These are phyloP conservation scores for Gila orcuttii DNA, from an alignment of 2,113 vertebrate species.

Conservation along the genomic window DNA sequence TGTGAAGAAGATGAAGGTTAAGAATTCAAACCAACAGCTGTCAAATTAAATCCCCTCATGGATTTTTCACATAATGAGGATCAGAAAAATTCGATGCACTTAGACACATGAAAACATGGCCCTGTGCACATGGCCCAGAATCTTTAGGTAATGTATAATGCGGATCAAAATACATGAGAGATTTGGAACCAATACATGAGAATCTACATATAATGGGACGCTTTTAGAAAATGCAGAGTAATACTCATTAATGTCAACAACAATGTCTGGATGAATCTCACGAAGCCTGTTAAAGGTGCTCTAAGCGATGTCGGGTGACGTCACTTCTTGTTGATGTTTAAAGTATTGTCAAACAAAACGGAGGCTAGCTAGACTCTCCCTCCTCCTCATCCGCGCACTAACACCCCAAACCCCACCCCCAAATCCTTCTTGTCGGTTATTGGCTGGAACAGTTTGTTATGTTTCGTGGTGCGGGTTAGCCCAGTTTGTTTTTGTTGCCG, in stretches of 20 bases:
- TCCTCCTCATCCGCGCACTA: too few relatives aligned
- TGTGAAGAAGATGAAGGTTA: conserved; percentile 12
- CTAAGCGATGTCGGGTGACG: too few relatives aligned
- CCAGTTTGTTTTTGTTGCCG: too few relatives aligned
- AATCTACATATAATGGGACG: background rate
- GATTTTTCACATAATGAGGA: conserved; percentile 7
- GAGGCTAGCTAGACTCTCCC: too few relatives aligned
- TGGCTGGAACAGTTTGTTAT: too few relatives aligned
- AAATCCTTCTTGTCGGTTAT: too few relatives aligned
- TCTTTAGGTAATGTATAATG: conserved; percentile 7
- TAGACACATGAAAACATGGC: background rate
- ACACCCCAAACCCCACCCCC: too few relatives aligned
- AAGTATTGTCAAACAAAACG: too few relatives aligned
- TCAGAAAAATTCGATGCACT: background rate
- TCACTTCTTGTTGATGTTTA: too few relatives aligned
- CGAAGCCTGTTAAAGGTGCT: background rate
- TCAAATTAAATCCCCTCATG: conserved; percentile 15
- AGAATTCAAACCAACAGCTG: background rate
- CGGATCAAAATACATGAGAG: background rate
- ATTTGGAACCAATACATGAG: background rate
- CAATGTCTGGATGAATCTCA: background rate
- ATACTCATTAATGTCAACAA: background rate
- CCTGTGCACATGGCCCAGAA: background rate
- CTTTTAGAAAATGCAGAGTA: background rate
- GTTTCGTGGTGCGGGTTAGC: too few relatives aligned